phyloP scores from a whole-genome alignment of 2,797 vertebrate genomes.

The Meriones psammophilus region DNA sequence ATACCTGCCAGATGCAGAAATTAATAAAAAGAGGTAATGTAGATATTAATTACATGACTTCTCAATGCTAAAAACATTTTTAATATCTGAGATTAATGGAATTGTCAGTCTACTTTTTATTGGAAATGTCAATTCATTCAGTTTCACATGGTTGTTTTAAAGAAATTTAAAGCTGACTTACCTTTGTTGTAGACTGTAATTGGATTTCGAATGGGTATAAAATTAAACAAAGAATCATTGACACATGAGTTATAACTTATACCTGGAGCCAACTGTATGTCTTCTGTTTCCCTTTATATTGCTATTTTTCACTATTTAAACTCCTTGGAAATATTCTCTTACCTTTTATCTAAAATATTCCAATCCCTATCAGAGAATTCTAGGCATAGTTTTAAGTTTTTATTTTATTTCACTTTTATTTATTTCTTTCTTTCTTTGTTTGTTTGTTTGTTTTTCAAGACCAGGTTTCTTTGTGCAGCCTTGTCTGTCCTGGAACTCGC shows the following conservation, averaged over 20 bases:
- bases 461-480: no score
- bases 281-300: neutral
- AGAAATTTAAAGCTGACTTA: conserved; percentile 64
- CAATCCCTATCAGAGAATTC: neutral
- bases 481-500: no score
- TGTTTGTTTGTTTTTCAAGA: no score
- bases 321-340: neutral
- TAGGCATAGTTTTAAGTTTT: neutral
- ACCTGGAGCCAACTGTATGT: conserved; percentile 36
- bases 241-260: conserved; percentile 51
- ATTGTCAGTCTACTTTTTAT: conserved; percentile 61
- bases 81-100: conserved; percentile 69
- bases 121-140: conserved; percentile 66
- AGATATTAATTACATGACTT: conserved; percentile 50
- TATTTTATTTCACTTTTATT: neutral
- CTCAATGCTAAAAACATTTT: conserved; percentile 69
- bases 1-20: conserved; percentile 38
- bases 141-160: conserved; percentile 56
- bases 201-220: conserved; percentile 58
- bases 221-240: conserved; percentile 65
- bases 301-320: conserved; percentile 44
- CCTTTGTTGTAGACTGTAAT: conserved; percentile 50
- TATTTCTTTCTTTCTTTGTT: no score
- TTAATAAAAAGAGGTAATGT: conserved; percentile 29
- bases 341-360: conserved; percentile 44